Percentiles rank a stretch among this genome's conserved stretches.
Evolutionary conservation across 2,797 vertebrate species (phyloP).

Genomic region (Xiphorhynchus erythropygius): DNA sequence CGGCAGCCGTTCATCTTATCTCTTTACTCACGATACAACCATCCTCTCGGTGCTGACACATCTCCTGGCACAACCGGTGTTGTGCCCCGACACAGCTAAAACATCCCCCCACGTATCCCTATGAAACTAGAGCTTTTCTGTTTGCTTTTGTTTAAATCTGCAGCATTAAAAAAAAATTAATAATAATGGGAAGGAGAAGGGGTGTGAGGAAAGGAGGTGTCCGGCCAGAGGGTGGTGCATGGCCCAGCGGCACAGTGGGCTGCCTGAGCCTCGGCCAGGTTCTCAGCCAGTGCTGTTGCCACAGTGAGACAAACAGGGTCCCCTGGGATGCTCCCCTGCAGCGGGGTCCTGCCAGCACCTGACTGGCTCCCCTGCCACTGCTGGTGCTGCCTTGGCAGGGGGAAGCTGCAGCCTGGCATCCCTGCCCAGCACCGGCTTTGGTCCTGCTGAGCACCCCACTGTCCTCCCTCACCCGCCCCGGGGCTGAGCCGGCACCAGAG

Average conservation of each 20-base stretch:
- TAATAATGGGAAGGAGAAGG: neutral
- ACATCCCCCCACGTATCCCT: neutral
- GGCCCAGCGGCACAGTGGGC: neutral
- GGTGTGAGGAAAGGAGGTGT: neutral
- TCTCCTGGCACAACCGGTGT: accelerated
- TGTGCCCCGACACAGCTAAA: neutral
- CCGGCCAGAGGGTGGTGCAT: accelerated
- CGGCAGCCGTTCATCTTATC: neutral
- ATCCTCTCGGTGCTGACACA: accelerated
- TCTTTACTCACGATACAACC: slow-evolving; percentile 6
- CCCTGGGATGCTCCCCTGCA: neutral
- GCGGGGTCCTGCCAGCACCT: accelerated
- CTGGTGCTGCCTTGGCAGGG: too few species aligned
- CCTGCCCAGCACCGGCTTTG: neutral
- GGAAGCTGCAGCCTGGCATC: neutral
- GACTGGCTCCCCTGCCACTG: accelerated
- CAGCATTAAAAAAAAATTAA: slow-evolving; percentile 28
- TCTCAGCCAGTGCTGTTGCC: neutral
- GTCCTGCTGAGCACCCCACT: neutral
- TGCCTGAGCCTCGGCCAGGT: neutral
- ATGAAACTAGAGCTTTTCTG: slow-evolving; percentile 17
- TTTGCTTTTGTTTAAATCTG: slow-evolving; percentile 29
- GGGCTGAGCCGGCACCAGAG: accelerated
- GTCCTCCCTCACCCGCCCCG: accelerated
- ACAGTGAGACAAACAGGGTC: neutral